Evolutionary conservation across 1,140 invertebrate species (phyloP).

Genomic region (Camponotus vicinus): DNA sequence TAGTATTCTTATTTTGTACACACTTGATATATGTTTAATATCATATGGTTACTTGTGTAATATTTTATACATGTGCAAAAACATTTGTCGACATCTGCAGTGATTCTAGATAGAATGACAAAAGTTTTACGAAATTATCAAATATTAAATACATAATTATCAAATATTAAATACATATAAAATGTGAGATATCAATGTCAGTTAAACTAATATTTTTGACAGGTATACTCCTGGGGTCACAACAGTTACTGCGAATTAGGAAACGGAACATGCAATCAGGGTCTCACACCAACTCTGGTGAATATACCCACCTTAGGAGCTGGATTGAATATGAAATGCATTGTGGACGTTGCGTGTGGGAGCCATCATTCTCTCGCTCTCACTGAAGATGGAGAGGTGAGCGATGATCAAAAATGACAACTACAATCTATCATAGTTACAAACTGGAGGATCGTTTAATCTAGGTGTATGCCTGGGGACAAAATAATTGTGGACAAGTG

Average conservation of each 20-base stretch:
- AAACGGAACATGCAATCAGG: slow-evolving; percentile 88
- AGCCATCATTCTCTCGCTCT: slow-evolving; percentile 89
- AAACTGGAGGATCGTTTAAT: neutral
- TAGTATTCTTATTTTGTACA: too few species aligned
- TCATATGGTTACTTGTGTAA: too few species aligned
- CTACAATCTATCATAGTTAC: neutral
- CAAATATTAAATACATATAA: too few species aligned
- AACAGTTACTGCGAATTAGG: slow-evolving; percentile 90
- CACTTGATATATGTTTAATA: too few species aligned
- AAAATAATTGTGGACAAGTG: slow-evolving; percentile 90
- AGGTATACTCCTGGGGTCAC: slow-evolving; percentile 89
- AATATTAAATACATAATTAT: neutral
- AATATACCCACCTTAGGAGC: slow-evolving; percentile 74
- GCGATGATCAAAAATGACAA: neutral
- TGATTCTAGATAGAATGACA: too few species aligned
- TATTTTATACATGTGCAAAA: too few species aligned
- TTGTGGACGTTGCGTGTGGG: slow-evolving; percentile 88
- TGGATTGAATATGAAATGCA: slow-evolving; percentile 85
- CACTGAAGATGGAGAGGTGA: slow-evolving; percentile 88
- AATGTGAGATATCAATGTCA: neutral
- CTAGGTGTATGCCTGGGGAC: slow-evolving; percentile 90
- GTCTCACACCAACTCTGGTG: slow-evolving; percentile 85
- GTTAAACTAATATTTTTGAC: neutral
- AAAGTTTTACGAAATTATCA: neutral
- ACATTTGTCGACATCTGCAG: too few species aligned